These are phyloP conservation scores for Napeogenes sylphis DNA, from an alignment of 2,888 invertebrate genomes.

Conservation along the genomic window DNA sequence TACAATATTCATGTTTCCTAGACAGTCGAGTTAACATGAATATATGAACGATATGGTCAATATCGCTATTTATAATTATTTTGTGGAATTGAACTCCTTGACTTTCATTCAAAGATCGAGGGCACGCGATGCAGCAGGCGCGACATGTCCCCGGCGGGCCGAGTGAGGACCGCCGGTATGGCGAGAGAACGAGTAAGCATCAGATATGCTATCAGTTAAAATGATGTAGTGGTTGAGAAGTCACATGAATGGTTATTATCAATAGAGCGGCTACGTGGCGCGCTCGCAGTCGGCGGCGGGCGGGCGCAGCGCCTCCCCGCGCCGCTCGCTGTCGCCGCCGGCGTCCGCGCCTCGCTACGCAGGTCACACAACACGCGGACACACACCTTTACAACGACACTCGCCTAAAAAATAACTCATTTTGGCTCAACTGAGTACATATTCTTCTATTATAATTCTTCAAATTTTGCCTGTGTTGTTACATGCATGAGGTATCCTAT, in stretches of 20 bases:
- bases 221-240: background rate
- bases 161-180: conserved; percentile 83
- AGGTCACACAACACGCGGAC: conserved; percentile 63
- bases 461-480: background rate
- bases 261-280: conserved; percentile 72
- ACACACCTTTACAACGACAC: conserved; percentile 24
- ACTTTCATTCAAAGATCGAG: conserved; percentile 53
- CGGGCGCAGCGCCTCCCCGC: conserved; percentile 87
- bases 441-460: conserved; percentile 5
- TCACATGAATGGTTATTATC: conserved; percentile 2
- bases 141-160: conserved; percentile 89
- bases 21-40: no score
- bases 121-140: conserved; percentile 86
- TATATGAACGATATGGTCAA: no score
- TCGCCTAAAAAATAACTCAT: conserved; percentile 21
- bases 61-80: background rate
- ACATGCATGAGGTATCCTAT: background rate
- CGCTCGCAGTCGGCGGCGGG: conserved; percentile 93
- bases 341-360: conserved; percentile 79
- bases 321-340: conserved; percentile 89
- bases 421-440: conserved; percentile 9
- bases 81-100: background rate
- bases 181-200: conserved; percentile 75
- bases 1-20: no score
- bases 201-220: background rate